Conservation (phyloP, 2,797 vertebrate genomes). For the Hipposideros larvatus region DNA sequence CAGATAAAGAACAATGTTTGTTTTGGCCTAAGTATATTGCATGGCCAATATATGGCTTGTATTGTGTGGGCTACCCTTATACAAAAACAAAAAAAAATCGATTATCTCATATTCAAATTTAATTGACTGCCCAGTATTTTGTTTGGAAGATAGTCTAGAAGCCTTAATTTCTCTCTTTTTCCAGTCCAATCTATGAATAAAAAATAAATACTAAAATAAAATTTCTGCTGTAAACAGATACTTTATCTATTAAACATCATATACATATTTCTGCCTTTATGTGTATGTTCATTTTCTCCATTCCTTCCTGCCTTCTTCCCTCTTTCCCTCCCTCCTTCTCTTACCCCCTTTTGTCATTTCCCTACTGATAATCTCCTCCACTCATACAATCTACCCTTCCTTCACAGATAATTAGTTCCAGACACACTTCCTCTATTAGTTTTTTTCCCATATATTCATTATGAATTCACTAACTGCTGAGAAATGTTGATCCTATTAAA, state of each 20-base stretch:
- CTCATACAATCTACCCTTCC: not conserved
- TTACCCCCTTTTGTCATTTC: not conserved
- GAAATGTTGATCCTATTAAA: not conserved
- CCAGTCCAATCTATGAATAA: not conserved
- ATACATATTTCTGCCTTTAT: not conserved
- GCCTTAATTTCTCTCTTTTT: not conserved
- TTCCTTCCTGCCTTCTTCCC: not conserved
- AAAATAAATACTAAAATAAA: not conserved
- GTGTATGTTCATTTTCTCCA: not conserved
- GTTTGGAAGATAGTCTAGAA: not conserved
- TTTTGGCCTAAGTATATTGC: not conserved
- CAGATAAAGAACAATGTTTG: not conserved
- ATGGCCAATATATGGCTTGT: not conserved
- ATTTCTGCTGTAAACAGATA: not conserved
- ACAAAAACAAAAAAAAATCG: not conserved
- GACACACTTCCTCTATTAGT: not conserved
- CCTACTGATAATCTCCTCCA: not conserved
- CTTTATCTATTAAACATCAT: not conserved
- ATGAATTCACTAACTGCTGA: not conserved
- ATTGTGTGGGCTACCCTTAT: not conserved
- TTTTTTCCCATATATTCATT: not conserved
- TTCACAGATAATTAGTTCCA: not conserved
- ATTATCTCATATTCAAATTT: not conserved
- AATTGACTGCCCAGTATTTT: not conserved
- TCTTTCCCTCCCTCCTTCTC: not conserved